Conservation (phyloP, 2,797 vertebrate species). For the Scolopax bukidnonensis region DNA sequence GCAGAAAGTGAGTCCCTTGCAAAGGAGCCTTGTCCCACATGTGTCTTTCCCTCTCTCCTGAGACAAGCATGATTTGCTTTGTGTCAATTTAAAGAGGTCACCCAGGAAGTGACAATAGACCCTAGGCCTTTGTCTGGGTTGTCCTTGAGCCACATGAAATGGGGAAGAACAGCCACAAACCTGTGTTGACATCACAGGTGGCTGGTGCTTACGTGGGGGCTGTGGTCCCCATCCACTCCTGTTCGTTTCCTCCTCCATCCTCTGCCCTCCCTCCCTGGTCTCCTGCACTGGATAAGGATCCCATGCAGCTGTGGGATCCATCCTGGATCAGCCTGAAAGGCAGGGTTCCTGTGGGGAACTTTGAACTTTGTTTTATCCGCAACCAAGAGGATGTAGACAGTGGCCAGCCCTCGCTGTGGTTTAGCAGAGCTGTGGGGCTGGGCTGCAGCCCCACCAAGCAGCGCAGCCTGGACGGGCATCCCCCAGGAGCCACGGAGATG, state of each 20-base stretch:
- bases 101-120: background rate
- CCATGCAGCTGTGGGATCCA: fast-evolving
- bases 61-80: background rate
- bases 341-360: background rate
- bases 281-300: background rate
- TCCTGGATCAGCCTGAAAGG: background rate
- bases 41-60: background rate
- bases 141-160: background rate
- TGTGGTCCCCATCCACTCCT: background rate
- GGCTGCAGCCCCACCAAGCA: background rate
- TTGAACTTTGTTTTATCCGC: background rate
- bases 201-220: background rate
- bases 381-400: background rate
- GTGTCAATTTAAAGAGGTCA: background rate
- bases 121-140: background rate
- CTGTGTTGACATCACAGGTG: background rate
- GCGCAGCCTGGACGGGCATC: background rate
- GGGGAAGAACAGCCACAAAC: background rate
- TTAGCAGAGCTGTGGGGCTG: background rate
- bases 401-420: background rate
- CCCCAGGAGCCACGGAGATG: background rate
- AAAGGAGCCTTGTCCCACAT: background rate
- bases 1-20: background rate
- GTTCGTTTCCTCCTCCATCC: background rate
- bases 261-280: background rate